Base-by-base conservation (phyloP, 2,113 vertebrate species). In the Pangasianodon hypophthalmus region DNA sequence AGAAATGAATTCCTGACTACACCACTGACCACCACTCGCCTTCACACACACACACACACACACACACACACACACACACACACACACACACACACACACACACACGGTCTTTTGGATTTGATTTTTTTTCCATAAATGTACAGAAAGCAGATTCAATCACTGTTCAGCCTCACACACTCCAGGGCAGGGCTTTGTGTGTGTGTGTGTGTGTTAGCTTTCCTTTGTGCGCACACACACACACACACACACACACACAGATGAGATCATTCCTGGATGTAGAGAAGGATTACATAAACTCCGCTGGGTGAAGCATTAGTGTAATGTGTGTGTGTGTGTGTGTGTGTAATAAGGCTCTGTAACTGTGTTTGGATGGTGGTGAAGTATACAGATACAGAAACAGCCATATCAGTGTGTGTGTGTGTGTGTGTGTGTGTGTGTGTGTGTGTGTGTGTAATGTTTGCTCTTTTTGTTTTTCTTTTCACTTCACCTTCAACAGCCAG, bases 241-340 rank as follows among this genome's bases (percentile, higher is more conserved):
- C 37, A 37, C 37, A 37, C 37, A 37, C 88, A 92, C 26, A 81
- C 5, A 32, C 29, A 81, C 10, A 91, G 92, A 90, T 93, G 94
- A 95, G 91, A 91, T 95, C 92, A 94, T 93, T 93, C 87, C 88
- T 91, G 90, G 91, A 92, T 24, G 82, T 37, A 88, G 91, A 84
- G 64, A 44, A 67, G 90, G 84, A 92, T 92, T 92, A 87, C 86
- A 87, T 86, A 85, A 91, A 89, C 62, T 60, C 82, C 67, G 85
- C 37, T 87, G n/a, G 16, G 80, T 54, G 37, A 82, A 32, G 46
- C 0, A 10, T 6, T 1, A 21, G 18, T 21, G 18, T 1, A 26
- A 6, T 48, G 73, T 77, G 73, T 46, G 73, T 77, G 73, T 77
- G 41, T 79, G 75, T 44, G 69, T 69, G 67, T 69, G 71, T 41